Percentiles rank a stretch among this genome's conserved stretches.
Evolutionary conservation across 2,113 vertebrate genomes (phyloP).

Genomic region (Labeo catla): DNA sequence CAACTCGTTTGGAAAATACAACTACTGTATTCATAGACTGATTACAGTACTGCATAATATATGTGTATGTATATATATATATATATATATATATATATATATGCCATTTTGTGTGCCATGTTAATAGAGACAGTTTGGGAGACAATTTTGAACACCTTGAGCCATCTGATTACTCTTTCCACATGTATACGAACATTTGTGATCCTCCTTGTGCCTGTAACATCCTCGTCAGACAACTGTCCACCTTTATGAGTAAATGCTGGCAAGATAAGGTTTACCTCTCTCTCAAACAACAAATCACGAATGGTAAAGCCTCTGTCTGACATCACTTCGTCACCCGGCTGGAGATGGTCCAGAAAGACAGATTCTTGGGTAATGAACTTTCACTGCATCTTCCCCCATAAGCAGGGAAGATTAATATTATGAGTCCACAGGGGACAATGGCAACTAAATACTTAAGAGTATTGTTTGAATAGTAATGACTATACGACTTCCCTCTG

Average conservation of each 20-base stretch:
- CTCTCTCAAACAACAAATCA: conserved; percentile 24
- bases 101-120: conserved; percentile 10
- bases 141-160: conserved; percentile 42
- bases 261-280: conserved; percentile 40
- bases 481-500: conserved; percentile 13
- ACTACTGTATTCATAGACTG: no score
- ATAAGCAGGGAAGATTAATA: conserved; percentile 32
- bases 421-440: background rate
- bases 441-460: background rate
- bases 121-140: conserved; percentile 42
- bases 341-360: conserved; percentile 32
- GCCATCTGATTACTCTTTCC: conserved; percentile 24
- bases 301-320: conserved; percentile 36
- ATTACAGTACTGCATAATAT: no score
- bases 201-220: conserved; percentile 36
- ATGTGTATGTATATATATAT: no score
- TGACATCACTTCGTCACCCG: conserved; percentile 43
- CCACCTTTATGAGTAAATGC: conserved; percentile 33
- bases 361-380: background rate
- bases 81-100: no score
- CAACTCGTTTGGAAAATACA: no score
- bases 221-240: conserved; percentile 31
- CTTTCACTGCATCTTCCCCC: no score
- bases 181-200: conserved; percentile 33
- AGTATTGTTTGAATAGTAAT: conserved; percentile 26